A percentile compares a stretch with the other conserved stretches of the same genome.
Evolutionary conservation across 2,888 invertebrate genomes (phyloP).

Genomic region (Exocentrus adspersus): DNA sequence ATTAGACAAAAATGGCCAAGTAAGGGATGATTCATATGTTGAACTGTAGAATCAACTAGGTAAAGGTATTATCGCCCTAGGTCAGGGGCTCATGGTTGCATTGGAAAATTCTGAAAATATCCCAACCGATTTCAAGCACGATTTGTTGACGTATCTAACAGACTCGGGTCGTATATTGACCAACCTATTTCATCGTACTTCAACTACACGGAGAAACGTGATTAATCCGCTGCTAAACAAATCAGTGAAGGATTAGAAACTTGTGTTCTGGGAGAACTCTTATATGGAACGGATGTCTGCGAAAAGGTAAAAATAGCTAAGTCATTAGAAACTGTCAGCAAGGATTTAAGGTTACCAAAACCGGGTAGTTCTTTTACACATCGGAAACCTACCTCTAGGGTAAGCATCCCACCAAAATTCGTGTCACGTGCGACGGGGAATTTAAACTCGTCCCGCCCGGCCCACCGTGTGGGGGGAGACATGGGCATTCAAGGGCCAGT

Average conservation of each 20-base stretch:
- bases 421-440: not conserved
- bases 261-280: not conserved
- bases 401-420: not conserved
- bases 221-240: not conserved
- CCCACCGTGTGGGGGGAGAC: not conserved
- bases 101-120: not conserved
- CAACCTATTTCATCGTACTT: not conserved
- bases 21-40: not conserved
- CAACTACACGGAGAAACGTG: not conserved
- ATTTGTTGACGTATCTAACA: not conserved
- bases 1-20: not conserved
- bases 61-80: not conserved
- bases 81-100: not conserved
- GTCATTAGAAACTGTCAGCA: not conserved
- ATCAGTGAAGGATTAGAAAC: not conserved
- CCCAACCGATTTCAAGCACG: not conserved
- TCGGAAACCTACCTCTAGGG: not conserved
- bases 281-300: not conserved
- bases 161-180: not conserved
- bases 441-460: not conserved
- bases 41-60: not conserved
- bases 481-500: not conserved
- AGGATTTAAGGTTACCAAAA: not conserved
- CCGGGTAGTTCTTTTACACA: not conserved
- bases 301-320: not conserved